Evolutionary conservation across 2,797 vertebrate genomes (phyloP).

Genomic region (Chaetodon trifasciatus): DNA sequence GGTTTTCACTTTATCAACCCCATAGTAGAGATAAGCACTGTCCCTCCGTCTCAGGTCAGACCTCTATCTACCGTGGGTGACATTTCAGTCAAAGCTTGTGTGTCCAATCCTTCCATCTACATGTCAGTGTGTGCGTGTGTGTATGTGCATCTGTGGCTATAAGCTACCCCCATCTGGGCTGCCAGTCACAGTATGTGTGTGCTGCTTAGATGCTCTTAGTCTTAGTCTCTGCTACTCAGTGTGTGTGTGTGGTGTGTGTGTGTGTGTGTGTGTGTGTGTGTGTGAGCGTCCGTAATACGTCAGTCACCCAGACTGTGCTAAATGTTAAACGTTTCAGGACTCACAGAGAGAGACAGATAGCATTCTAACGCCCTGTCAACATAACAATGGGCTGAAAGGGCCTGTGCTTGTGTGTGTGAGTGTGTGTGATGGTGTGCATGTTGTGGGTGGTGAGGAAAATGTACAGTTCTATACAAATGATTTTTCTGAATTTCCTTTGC

Average conservation of each 20-base stretch:
- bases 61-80: constrained; percentile 37
- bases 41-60: constrained; percentile 9
- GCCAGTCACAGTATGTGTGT: constrained; percentile 37
- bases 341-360: constrained; percentile 67
- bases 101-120: constrained; percentile 25
- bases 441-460: constrained; percentile 56
- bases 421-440: background rate
- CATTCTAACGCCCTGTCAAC: constrained; percentile 73
- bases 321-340: constrained; percentile 79
- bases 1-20: background rate
- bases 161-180: constrained; percentile 35
- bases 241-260: constrained; percentile 4
- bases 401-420: constrained; percentile 29
- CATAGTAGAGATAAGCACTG: background rate
- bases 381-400: constrained; percentile 67
- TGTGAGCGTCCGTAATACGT: constrained; percentile 48
- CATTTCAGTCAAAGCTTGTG: constrained; percentile 39
- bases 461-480: constrained; percentile 54
- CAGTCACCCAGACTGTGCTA: constrained; percentile 71
- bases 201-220: constrained; percentile 18
- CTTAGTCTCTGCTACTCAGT: constrained; percentile 25
- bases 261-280: constrained; percentile 20
- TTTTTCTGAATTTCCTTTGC: constrained; percentile 41
- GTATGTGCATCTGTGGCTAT: constrained; percentile 32
- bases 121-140: constrained; percentile 27